phyloP scores from a whole-genome alignment of 2,797 vertebrate species.

The Paramormyrops hopkinsi region DNA sequence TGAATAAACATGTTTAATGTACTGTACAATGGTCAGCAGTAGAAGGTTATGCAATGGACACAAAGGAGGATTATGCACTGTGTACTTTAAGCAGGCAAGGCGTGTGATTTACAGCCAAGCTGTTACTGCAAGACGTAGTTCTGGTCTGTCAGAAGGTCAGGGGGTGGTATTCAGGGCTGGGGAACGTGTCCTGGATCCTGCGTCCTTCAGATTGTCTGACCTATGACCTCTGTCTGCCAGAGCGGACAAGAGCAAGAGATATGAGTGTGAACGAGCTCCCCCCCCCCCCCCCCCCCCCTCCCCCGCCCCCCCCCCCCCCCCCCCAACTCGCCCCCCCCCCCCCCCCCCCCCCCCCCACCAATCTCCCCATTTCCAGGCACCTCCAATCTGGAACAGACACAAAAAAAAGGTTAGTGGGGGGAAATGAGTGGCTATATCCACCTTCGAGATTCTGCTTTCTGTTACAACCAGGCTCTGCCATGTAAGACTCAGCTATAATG shows the following conservation, averaged over 20 bases:
- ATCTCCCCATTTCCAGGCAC: not conserved
- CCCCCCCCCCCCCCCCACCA: conserved; percentile 18
- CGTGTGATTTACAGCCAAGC: conserved; percentile 20
- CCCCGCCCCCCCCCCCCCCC: conserved; percentile 28
- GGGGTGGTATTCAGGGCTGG: conserved; percentile 8
- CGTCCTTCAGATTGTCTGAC: conserved; percentile 21
- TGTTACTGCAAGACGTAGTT: conserved; percentile 16
- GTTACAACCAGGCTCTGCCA: not conserved
- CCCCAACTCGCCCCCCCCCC: conserved; percentile 21
- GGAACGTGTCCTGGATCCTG: conserved; percentile 22
- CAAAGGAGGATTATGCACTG: conserved; percentile 19
- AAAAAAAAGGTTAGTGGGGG: not conserved
- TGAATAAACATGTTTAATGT: not conserved
- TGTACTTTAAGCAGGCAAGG: conserved; percentile 1
- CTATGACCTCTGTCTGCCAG: conserved; percentile 31
- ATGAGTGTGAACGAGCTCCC: conserved; percentile 38
- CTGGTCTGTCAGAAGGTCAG: conserved; percentile 21
- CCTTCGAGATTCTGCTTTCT: not conserved
- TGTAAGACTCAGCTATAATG: not conserved
- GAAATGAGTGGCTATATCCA: conserved; percentile 4
- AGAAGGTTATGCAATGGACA: conserved; percentile 9
- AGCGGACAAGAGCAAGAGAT: conserved; percentile 37
- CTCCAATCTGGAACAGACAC: conserved; percentile 22
- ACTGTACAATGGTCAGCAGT: not conserved
- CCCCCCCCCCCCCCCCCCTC: conserved; percentile 27